Evolutionary conservation across 2,113 vertebrate genomes (phyloP), one percentile per base, ranked within the genome.

Genomic region (Oncorhynchus gorbuscha): DNA sequence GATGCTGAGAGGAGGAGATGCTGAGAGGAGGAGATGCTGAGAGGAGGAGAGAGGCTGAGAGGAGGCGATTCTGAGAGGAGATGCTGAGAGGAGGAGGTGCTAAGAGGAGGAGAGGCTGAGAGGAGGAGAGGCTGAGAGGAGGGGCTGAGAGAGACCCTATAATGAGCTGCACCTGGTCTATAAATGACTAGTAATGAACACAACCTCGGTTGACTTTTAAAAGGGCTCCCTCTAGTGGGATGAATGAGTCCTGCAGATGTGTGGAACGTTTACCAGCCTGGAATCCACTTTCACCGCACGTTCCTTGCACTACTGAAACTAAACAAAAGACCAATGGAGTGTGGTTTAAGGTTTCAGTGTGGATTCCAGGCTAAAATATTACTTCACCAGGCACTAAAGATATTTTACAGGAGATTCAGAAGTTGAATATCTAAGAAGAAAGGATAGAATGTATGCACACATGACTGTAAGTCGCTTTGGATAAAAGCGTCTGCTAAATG

Each of bases 161-260:
- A 81, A 83, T 81, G 76, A 82, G 66, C 76, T 78, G 79, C 86
- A 86, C 79, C 49, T 86, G 78, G 74, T 77, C 71, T 59, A 79
- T 81, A 84, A 87, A 80, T 72, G 78, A 77, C 20, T 30, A 74
- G 45, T 82, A 77, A 81, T 55, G 69, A 67, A 75, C 55, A 80
- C 64, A 69, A 65, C 45, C 49, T 64, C 16, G 16, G 71, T 87
- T 89, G 83, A 75, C 88, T 89, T 90, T 92, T 88, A 81, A 89
- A 87, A 92, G 85, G 89, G 49, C 89, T 79, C 92, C 90, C 91
- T 90, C 92, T 93, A 85, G 88, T 92, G 92, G 92, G 78, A 35
- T 64, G 64, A 58, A 32, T n/a, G 72, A 13, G 39, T 1, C 64
- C 61, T 62, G 24, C 18, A 39, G 62, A 20, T 35, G 69, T 69